Conservation (phyloP, 2,113 vertebrate species). For the Zapornia atra region DNA sequence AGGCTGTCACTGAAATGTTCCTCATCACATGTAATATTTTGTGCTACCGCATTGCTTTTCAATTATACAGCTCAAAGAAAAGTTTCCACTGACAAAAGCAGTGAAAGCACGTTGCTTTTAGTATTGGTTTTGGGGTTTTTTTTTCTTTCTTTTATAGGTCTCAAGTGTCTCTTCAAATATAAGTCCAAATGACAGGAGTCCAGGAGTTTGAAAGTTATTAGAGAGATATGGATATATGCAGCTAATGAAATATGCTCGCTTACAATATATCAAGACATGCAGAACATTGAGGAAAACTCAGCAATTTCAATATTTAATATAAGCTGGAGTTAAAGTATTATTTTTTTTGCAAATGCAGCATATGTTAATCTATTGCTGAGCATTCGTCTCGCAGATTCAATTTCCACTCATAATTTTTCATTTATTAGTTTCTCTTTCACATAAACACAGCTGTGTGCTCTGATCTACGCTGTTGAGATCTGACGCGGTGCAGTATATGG, state of each 20-base stretch:
- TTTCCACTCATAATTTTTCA: conserved; percentile 75
- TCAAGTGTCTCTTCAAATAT: conserved; percentile 71
- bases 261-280: conserved; percentile 66
- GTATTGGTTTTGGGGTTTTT: neutral
- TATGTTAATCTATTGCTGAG: conserved; percentile 75
- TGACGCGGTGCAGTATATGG: neutral
- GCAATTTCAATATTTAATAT: conserved; percentile 79
- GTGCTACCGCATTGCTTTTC: conserved; percentile 65
- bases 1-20: conserved; percentile 42
- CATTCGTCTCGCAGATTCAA: conserved; percentile 71
- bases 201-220: conserved; percentile 75
- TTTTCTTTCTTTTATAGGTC: conserved; percentile 49
- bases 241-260: conserved; percentile 75
- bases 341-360: conserved; percentile 57
- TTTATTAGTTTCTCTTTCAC: conserved; percentile 64
- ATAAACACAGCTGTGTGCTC: conserved; percentile 45
- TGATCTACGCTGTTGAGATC: neutral
- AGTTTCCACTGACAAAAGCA: conserved; percentile 64
- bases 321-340: conserved; percentile 61
- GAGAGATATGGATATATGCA: conserved; percentile 68
- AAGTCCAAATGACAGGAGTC: conserved; percentile 67
- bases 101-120: conserved; percentile 48
- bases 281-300: conserved; percentile 62
- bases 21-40: conserved; percentile 56
- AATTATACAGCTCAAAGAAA: conserved; percentile 69